A percentile compares a stretch with the other conserved stretches of the same genome.
Conservation (phyloP, 2,797 vertebrate genomes). For the Neopelma chrysocephalum region DNA sequence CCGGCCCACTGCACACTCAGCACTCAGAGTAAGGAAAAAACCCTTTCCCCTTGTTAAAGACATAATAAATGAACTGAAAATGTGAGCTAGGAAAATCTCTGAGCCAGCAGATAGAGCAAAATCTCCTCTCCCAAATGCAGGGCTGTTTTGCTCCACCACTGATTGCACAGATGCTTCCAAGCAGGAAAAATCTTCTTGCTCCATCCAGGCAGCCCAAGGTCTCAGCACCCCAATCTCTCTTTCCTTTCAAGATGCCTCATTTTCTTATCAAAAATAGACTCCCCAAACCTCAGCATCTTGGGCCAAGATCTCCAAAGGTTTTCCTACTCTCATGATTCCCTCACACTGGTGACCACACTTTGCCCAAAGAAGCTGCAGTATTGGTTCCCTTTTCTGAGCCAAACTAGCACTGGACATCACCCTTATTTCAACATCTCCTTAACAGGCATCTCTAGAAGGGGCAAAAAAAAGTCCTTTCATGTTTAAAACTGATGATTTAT, state of each 20-base stretch:
- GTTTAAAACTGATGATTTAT: not conserved
- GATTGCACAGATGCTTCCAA: not conserved
- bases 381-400: not conserved
- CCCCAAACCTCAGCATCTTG: not conserved
- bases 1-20: not conserved
- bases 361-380: not conserved
- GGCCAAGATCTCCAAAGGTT: not conserved
- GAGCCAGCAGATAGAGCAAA: not conserved
- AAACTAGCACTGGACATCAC: accelerated
- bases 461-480: accelerated
- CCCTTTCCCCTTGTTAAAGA: not conserved
- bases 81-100: accelerated
- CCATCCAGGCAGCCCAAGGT: not conserved
- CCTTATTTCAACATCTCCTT: not conserved
- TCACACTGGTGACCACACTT: accelerated
- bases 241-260: accelerated
- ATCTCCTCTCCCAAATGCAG: not conserved
- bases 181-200: not conserved
- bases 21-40: not conserved
- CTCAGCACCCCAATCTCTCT: not conserved
- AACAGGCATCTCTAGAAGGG: not conserved
- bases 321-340: not conserved
- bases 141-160: accelerated
- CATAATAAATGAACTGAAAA: not conserved
- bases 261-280: not conserved